Evolutionary conservation across 2,888 invertebrate species (phyloP), one percentile per base, ranked within the genome.

Genomic region (Ophion ellenae): DNA sequence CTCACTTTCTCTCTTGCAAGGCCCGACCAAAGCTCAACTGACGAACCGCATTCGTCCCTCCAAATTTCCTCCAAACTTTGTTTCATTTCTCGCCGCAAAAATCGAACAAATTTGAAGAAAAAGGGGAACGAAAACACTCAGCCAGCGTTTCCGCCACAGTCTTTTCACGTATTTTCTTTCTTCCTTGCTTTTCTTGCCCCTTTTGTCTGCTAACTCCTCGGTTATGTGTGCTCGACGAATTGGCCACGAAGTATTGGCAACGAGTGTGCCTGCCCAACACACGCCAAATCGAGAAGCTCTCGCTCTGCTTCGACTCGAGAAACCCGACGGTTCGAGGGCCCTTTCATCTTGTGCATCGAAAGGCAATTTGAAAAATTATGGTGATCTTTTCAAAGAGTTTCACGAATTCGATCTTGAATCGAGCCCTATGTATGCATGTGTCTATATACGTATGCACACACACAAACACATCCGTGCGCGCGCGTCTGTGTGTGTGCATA

Each of bases 261-360:
- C 83, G 80, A 80, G 76, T 66, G 77, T 40, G 14, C 47, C 10
- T 36, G 45, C 69, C 66, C 24, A 70, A 36, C 70, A 80, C 63
- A 80, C 80, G 84, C 84, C 87, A 76, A 87, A 85, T 87, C 80
- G 82, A 77, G 77, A 70, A 24, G 63, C 77, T 75, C 70, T 76
- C 81, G 14, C 47, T 47, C 14, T 14, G 47, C 11, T 61, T 45
- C 69, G 74, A 59, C 53, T 67, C 75, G 63, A 53, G 63, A 70
- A 63, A 61, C 59, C 47, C 47, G 57, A 53, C 57, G 45, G 28
- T 36, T 32, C 66, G 20, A n/a, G 81, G 86, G 90, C 90, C 89
- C 93, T 93, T 93, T 93, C 93, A 93, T 93, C 93, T 92, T 88
- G 86, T 88, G 92, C 92, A 93, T 93, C 93, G 93, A 93, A 93